phyloP scores from a whole-genome alignment of 2,797 vertebrate genomes.

The Thalassophryne amazonica region DNA sequence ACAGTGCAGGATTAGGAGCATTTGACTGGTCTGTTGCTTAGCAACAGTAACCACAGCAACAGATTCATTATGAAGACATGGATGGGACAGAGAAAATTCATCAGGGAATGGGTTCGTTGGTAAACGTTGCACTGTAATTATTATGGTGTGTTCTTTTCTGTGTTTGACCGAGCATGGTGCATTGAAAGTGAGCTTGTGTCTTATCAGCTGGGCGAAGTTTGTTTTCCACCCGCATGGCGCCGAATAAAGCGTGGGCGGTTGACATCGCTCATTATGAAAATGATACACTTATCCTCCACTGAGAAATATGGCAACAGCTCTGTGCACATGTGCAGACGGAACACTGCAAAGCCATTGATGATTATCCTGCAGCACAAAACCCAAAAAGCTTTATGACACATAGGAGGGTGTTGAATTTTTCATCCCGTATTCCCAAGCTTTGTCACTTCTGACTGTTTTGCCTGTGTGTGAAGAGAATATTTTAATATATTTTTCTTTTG shows the following conservation, averaged over 20 bases:
- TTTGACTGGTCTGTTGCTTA: slow-evolving; percentile 83
- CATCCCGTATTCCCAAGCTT: neutral
- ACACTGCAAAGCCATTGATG: neutral
- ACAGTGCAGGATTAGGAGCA: slow-evolving; percentile 81
- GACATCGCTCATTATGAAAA: neutral
- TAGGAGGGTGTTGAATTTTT: neutral
- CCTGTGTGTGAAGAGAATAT: no score
- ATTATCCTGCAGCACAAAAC: neutral
- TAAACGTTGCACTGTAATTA: slow-evolving; percentile 67
- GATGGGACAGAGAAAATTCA: slow-evolving; percentile 78
- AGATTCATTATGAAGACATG: slow-evolving; percentile 78
- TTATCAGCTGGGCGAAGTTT: neutral
- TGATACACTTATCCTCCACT: neutral
- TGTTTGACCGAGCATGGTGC: slow-evolving; percentile 25
- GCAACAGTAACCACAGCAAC: slow-evolving; percentile 76
- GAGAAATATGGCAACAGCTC: neutral
- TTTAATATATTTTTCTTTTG: no score
- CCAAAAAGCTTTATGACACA: neutral
- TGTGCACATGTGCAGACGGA: neutral
- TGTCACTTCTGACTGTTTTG: neutral
- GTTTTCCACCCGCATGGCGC: slow-evolving; percentile 1
- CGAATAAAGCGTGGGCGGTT: slow-evolving; percentile 1
- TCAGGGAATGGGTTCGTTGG: slow-evolving; percentile 68
- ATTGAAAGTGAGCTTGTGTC: slow-evolving; percentile 18
- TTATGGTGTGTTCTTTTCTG: slow-evolving; percentile 54